Percentiles rank a stretch among this genome's conserved stretches.
These are phyloP conservation scores for Drosophila sulfurigaster DNA, from an alignment of 1,140 invertebrate genomes.

Conservation along the genomic window DNA sequence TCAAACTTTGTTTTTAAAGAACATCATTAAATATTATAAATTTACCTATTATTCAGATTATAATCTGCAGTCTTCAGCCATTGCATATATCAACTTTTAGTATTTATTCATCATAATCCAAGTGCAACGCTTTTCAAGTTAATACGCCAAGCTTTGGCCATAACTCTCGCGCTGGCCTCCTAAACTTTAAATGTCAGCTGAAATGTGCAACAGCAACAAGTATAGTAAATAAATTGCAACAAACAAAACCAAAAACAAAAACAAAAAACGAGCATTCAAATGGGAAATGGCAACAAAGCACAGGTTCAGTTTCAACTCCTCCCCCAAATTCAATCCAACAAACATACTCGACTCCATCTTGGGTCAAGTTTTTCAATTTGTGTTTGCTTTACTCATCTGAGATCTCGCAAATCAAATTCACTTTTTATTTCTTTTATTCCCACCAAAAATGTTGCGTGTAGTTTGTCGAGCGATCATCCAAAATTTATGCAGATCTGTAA, in stretches of 20 bases:
- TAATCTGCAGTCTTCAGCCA: neutral
- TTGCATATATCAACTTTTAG: neutral
- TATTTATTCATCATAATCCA: conserved; percentile 21
- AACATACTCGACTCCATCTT: conserved; percentile 2
- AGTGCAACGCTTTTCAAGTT: conserved; percentile 25
- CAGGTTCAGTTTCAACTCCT: neutral
- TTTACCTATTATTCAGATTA: too few species aligned
- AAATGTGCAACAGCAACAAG: conserved; percentile 42
- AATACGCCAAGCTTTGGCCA: conserved; percentile 21
- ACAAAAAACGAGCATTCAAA: conserved; percentile 20
- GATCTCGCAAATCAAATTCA: neutral
- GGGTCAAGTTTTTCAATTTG: conserved; percentile 45
- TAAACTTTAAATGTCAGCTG: conserved; percentile 81
- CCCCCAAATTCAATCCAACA: neutral
- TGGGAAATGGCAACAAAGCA: conserved; percentile 36
- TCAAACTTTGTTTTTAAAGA: too few species aligned
- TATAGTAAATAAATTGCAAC: conserved; percentile 20
- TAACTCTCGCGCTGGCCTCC: conserved; percentile 58
- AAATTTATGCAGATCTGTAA: conserved; percentile 28
- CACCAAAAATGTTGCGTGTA: conserved; percentile 23
- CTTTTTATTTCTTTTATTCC: conserved; percentile 4
- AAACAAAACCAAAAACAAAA: conserved; percentile 6
- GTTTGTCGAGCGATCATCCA: neutral
- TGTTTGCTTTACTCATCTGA: neutral
- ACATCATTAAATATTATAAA: too few species aligned